Evolutionary conservation across 2,888 invertebrate species (phyloP), one percentile per base, ranked within the genome.

Genomic region (Hypercompe scribonia): DNA sequence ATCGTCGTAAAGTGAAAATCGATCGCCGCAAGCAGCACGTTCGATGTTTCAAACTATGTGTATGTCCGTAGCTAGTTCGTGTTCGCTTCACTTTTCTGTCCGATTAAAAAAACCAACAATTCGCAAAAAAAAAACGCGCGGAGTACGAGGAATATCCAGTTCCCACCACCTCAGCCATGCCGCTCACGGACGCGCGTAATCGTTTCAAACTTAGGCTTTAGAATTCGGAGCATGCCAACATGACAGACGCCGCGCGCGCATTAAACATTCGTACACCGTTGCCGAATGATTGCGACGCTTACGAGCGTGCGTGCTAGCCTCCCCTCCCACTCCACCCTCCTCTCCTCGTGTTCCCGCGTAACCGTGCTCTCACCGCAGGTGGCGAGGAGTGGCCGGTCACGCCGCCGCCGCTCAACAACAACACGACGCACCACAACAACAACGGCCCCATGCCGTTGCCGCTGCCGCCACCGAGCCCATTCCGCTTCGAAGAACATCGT

Each of bases 401-500:
- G 86, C 95, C 95, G 83, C 93, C 93, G 81, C 96, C 95, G 86
- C 95, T 95, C 88, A 95, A 94, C 94, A 96, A 95, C 96, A 96
- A 92, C 95, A 96, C 95, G 78, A 92, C 96, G 88, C 96, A 93
- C 88, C 95, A 94, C 94, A 96, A 95, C 95, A 93, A 94, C 96
- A 96, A 94, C 94, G 95, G 94, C 63, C 94, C 94, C 77, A 87
- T 90, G 83, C 93, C 93, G 83, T 90, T 94, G 89, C 95, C 95
- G 83, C 91, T 93, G 92, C 96, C 94, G 85, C 96, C 95, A 81
- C 95, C 94, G 86, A 96, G 93, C 89, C 98, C 98, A 71, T 98
- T 98, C 92, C 97, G 98, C 79, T 98, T 98, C 93, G 98, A 98
- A 88, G 98, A 98, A 71, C 97, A 98, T 83, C 96, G 97, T 66